phyloP scores from a whole-genome alignment of 1,140 invertebrate genomes.

The Marisa cornuarietis region DNA sequence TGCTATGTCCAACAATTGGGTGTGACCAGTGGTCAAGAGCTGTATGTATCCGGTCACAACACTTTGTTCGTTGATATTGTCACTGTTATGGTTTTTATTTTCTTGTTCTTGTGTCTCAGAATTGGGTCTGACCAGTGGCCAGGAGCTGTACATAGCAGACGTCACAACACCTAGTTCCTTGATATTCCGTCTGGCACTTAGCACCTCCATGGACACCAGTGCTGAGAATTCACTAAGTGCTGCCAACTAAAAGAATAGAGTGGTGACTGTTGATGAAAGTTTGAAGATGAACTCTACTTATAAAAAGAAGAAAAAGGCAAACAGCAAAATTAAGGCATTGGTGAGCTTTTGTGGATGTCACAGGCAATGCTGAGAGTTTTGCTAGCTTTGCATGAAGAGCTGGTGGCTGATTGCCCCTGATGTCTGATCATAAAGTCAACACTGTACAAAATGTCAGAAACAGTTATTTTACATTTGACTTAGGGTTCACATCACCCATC shows the following conservation, averaged over 20 bases:
- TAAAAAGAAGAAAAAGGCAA: neutral
- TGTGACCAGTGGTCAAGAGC: slow-evolving; percentile 80
- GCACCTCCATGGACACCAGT: slow-evolving; percentile 54
- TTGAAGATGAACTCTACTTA: neutral
- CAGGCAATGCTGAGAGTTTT: no score
- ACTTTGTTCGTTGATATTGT: slow-evolving; percentile 80
- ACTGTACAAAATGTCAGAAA: no score
- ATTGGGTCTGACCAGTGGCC: slow-evolving; percentile 82
- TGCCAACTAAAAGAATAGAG: slow-evolving; percentile 4
- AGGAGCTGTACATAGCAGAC: slow-evolving; percentile 89
- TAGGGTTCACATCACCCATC: no score
- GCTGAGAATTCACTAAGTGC: neutral
- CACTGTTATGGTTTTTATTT: no score
- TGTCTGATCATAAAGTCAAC: neutral
- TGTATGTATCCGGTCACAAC: slow-evolving; percentile 90
- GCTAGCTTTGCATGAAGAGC: neutral
- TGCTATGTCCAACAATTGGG: slow-evolving; percentile 75
- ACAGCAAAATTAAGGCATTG: neutral
- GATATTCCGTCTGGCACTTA: slow-evolving; percentile 67
- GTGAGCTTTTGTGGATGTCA: no score
- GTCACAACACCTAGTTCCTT: slow-evolving; percentile 85
- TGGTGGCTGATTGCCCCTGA: neutral
- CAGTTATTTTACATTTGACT: no score
- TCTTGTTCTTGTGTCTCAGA: slow-evolving; percentile 68
- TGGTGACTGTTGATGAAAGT: no score